These are phyloP conservation scores for Tricholauxania praeusta DNA, from an alignment of 2,888 invertebrate species.

Conservation along the genomic window DNA sequence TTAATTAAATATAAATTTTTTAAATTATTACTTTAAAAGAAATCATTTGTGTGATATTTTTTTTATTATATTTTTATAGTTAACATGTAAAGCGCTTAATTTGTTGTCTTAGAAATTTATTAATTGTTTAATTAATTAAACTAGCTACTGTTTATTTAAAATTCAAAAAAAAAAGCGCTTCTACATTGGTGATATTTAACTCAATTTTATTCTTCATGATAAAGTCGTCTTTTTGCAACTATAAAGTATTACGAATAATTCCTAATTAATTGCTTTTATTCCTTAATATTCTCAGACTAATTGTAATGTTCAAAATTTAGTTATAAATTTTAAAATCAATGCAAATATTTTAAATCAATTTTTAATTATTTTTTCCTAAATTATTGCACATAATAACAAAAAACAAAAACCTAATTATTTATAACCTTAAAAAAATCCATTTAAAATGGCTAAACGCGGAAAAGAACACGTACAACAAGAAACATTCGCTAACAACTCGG, in stretches of 20 bases:
- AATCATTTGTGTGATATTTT: conserved; percentile 9
- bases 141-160: too few relatives aligned
- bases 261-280: conserved; percentile 28
- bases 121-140: too few relatives aligned
- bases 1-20: conserved; percentile 35
- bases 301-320: too few relatives aligned
- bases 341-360: conserved; percentile 36
- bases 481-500: too few relatives aligned
- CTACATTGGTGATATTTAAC: too few relatives aligned
- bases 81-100: too few relatives aligned
- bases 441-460: conserved; percentile 4
- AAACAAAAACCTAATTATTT: conserved; percentile 23
- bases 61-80: not conserved
- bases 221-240: conserved; percentile 35
- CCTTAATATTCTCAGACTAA: too few relatives aligned
- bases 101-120: too few relatives aligned
- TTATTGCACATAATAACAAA: conserved; percentile 45
- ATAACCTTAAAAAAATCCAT: not conserved
- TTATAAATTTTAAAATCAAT: conserved; percentile 21
- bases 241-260: conserved; percentile 26
- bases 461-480: too few relatives aligned
- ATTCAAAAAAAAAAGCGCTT: too few relatives aligned
- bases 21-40: conserved; percentile 40
- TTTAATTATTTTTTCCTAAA: conserved; percentile 20
- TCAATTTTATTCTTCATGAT: too few relatives aligned